Evolutionary conservation across 1,140 invertebrate genomes (phyloP), one percentile per base, ranked within the genome.

Genomic region (Drosophila persimilis): DNA sequence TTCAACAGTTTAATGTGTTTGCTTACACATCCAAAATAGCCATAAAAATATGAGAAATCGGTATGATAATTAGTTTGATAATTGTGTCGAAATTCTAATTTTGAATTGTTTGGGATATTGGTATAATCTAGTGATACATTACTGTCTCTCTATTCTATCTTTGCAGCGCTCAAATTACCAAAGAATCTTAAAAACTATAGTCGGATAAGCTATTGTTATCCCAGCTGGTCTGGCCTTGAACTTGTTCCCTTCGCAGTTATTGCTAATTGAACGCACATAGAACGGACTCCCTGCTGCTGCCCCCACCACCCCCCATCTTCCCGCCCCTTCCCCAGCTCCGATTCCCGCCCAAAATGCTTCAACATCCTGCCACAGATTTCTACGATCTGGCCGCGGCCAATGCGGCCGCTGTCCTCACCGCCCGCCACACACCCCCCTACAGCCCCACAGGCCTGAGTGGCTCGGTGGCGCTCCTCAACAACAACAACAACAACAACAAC

Each of bases 311-410:
- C 4, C 11, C 29, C 22, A 55, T 20, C 17, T 44, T 6, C 43
- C 17, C 50, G 39, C 20, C 41, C 47, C 65, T 17, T 13, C 15
- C 46, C 6, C 50, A 41, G 11, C 2, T 17, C 3, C 45, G n/a
- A 17, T 20, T 69, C 35, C 45, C 39, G 43, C 48, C 63, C 47
- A 85, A 59, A 59, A 91, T 91, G 90, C 57, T 91, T 46, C 89
- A 91, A 65, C 90, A 91, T 80, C 89, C 90, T 77, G 89, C 90
- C 70, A 90, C 90, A 48, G 90, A 91, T 69, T 91, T 91, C 70
- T 91, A 91, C 45, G 90, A 91, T 46, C 75, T 91, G 73, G 86
- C 90, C 15, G 85, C 90, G 22, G 86, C 86, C 22, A 90, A 89
- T 81, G 86, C 90, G 46, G 83, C 80, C 17, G 88, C 91, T 62